Evolutionary conservation across 2,113 vertebrate species (phyloP).

Genomic region (Zosterops borbonicus): DNA sequence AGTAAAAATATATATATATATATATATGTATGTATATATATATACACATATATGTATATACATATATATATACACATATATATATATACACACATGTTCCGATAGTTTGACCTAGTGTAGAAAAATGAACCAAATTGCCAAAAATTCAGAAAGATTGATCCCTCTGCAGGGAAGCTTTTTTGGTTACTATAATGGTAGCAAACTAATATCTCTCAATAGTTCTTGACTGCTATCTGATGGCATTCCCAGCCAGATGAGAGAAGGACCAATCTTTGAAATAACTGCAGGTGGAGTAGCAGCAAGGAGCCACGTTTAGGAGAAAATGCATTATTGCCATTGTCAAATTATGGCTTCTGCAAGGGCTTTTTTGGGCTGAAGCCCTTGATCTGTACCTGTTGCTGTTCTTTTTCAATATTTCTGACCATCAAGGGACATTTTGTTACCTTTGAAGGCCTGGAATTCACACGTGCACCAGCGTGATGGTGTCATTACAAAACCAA

Average conservation of each 20-base stretch:
- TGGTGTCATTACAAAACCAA: background rate
- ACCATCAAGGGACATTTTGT: fast-evolving
- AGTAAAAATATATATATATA: background rate
- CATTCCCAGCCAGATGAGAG: background rate
- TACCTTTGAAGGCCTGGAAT: background rate
- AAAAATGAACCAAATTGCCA: background rate
- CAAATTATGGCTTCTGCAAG: background rate
- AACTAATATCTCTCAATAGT: background rate
- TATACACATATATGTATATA: too few relatives aligned
- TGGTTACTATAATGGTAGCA: background rate
- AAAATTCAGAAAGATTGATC: background rate
- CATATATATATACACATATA: too few relatives aligned
- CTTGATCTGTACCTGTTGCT: background rate
- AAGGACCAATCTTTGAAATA: background rate
- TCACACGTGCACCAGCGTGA: fast-evolving
- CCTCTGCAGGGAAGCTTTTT: background rate
- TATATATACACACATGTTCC: too few relatives aligned
- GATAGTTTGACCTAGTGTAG: background rate
- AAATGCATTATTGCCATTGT: background rate
- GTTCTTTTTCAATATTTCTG: background rate
- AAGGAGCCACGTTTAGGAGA: background rate
- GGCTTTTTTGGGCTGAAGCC: background rate
- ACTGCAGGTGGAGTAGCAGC: background rate
- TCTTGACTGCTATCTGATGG: background rate
- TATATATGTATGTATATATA: too few relatives aligned